A percentile compares a stretch with the other conserved stretches of the same genome.
phyloP scores from a whole-genome alignment of 2,113 vertebrate genomes.

The Asarcornis scutulata region DNA sequence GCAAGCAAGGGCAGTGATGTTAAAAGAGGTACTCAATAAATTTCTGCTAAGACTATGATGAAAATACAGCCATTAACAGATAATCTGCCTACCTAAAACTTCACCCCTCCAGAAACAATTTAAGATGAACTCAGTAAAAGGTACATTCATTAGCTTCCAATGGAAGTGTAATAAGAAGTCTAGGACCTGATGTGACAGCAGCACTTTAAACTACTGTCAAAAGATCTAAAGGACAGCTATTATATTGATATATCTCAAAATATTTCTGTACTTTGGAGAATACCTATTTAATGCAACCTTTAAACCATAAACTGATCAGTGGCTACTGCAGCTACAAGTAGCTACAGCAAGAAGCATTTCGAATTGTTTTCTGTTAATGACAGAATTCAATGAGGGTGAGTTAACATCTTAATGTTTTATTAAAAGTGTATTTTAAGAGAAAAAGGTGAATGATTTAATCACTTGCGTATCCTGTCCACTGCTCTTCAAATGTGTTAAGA shows the following conservation, averaged over 20 bases:
- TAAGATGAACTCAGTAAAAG: background rate
- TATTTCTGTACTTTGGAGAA: background rate
- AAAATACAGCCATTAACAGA: background rate
- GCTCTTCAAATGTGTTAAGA: background rate
- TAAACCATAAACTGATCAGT: background rate
- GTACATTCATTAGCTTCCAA: background rate
- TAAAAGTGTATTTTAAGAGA: background rate
- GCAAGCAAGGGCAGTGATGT: background rate
- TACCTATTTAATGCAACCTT: background rate
- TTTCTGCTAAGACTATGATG: background rate
- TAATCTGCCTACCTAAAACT: background rate
- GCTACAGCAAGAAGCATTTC: background rate
- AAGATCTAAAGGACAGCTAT: background rate
- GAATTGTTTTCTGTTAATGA: background rate
- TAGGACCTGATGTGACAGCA: background rate
- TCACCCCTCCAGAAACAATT: background rate
- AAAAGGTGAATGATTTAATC: background rate
- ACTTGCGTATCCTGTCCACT: background rate
- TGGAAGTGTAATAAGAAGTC: background rate
- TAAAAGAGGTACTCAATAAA: background rate
- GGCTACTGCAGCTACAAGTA: background rate
- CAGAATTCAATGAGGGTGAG: background rate
- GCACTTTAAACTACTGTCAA: background rate
- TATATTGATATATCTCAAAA: background rate
- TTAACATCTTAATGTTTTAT: background rate